Percentiles rank a stretch among this genome's conserved stretches.
Conservation (phyloP, 2,797 vertebrate genomes). For the Aphelocoma californica region DNA sequence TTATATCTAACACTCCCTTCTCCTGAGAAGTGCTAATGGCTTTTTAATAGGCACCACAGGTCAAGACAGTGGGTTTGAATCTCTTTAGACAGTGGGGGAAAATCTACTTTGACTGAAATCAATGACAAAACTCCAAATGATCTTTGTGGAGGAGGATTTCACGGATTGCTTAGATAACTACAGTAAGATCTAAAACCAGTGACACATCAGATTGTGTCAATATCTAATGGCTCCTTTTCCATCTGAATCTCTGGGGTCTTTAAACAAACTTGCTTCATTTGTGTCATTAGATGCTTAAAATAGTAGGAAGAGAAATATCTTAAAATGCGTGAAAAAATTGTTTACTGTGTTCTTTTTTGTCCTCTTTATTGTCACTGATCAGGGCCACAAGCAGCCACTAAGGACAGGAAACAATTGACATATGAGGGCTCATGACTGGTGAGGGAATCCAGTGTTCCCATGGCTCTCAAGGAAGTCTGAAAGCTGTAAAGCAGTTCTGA, state of each 20-base stretch:
- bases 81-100: background rate
- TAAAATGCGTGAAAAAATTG: constrained; percentile 10
- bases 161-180: background rate
- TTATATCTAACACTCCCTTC: background rate
- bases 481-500: constrained; percentile 52
- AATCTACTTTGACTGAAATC: background rate
- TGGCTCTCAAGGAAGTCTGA: background rate
- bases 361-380: background rate
- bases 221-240: background rate
- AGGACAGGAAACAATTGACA: background rate
- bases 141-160: background rate
- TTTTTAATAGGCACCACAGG: constrained; percentile 48
- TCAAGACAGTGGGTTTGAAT: constrained; percentile 13
- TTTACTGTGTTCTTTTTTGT: background rate
- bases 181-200: background rate
- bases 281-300: background rate
- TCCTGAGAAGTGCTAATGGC: constrained; percentile 24
- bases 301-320: background rate
- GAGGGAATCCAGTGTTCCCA: background rate
- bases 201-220: background rate
- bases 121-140: background rate
- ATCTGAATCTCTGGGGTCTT: background rate
- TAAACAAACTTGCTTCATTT: background rate
- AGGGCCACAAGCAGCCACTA: background rate
- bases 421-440: background rate